Evolutionary conservation across 2,888 invertebrate genomes (phyloP).

Genomic region (Chymomyza amoena): DNA sequence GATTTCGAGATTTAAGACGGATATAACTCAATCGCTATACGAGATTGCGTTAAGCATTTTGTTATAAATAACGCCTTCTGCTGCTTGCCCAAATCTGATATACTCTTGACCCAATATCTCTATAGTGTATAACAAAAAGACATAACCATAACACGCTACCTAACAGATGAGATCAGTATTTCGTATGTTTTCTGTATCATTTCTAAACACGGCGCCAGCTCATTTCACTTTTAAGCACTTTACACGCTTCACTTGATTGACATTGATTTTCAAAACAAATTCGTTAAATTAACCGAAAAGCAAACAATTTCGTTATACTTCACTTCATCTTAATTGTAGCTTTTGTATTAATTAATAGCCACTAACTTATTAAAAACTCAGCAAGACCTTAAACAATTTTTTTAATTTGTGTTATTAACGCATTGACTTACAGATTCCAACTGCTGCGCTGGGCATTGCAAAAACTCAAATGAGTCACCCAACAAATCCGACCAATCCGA

Average conservation of each 20-base stretch:
- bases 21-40: too few species aligned
- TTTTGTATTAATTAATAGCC: slow-evolving; percentile 4
- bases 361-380: not conserved
- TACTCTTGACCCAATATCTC: not conserved
- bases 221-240: not conserved
- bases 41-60: too few species aligned
- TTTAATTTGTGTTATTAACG: slow-evolving; percentile 27
- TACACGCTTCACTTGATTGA: not conserved
- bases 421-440: slow-evolving; percentile 3
- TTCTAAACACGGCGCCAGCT: slow-evolving; percentile 3
- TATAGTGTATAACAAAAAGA: not conserved
- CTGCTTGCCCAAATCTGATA: not conserved
- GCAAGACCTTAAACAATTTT: not conserved
- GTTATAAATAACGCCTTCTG: too few species aligned
- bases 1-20: too few species aligned
- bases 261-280: slow-evolving; percentile 13
- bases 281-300: not conserved
- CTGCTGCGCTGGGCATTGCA: slow-evolving; percentile 45
- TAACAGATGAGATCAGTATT: not conserved
- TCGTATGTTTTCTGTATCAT: slow-evolving; percentile 6
- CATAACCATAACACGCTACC: not conserved
- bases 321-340: not conserved
- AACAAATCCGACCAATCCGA: not conserved
- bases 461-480: slow-evolving; percentile 58
- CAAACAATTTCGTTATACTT: slow-evolving; percentile 4